Evolutionary conservation across 2,888 invertebrate species (phyloP), one percentile per base, ranked within the genome.

Genomic region (Brachylomia viminalis): DNA sequence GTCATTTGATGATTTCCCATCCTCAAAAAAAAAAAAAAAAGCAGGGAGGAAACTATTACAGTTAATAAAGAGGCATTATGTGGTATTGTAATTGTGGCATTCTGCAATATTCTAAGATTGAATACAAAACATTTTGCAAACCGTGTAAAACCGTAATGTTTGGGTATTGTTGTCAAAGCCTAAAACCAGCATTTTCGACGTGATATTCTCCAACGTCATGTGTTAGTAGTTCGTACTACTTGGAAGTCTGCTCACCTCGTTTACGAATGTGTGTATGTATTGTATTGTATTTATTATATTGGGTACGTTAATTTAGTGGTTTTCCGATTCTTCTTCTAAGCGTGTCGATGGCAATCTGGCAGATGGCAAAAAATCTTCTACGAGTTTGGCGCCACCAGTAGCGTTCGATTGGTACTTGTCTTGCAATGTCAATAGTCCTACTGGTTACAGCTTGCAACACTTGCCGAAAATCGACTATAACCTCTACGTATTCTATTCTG

Each of bases 21-120:
- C n/a, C n/a, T n/a, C n/a, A n/a, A n/a, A n/a, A n/a, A n/a, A n/a
- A n/a, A n/a, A n/a, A n/a, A n/a, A n/a, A n/a, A 64, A 33, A 49
- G 33, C 30, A 30, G 42, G 30, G 7, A 49, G 47, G 15, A 33
- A 66, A 66, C 15, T 8, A 20, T 20, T 27, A 13, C 17, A 45
- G 30, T 6, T 23, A 30, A 17, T n/a, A 13, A 1, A 20, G 6
- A 23, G 0, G 7, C 7, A n/a, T n/a, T n/a, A n/a, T n/a, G n/a
- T n/a, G n/a, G n/a, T 7, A 56, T 54, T 23, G n/a, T n/a, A n/a
- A 61, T 15, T 30, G 42, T 58, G n/a, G 10, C 7, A 45, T 45
- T 45, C 74, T 30, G 11, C 52, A 47, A 8, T n/a, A n/a, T 77
- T 77, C 56, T 4, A 64, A 56, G 62, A 77, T 20, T 27, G 38